Evolutionary conservation across 1,140 invertebrate genomes (phyloP).

Genomic region (Branchinecta lindahli): DNA sequence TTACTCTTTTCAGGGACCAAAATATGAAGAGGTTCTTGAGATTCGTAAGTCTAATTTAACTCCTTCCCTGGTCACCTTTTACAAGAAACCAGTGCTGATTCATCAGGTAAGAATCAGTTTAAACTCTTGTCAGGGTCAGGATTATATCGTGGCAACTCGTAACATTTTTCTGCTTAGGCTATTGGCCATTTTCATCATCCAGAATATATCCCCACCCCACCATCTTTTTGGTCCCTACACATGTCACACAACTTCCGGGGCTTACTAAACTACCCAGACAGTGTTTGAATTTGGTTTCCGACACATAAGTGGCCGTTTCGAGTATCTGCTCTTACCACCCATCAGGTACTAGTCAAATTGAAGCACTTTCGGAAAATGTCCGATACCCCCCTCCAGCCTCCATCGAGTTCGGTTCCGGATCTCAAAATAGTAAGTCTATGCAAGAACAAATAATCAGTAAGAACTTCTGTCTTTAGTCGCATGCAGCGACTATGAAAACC

Average conservation of each 20-base stretch:
- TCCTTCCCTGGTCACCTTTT: conserved; percentile 55
- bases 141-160: no score
- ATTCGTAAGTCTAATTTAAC: conserved; percentile 46
- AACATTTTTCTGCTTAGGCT: neutral
- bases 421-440: no score
- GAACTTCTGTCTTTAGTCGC: no score
- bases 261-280: neutral
- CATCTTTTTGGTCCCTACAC: neutral
- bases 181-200: neutral
- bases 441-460: no score
- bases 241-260: neutral
- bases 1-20: conserved; percentile 17
- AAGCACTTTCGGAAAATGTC: no score
- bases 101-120: conserved; percentile 41
- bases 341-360: no score
- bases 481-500: no score
- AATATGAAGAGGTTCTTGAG: conserved; percentile 35
- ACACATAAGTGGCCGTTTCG: no score
- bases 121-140: no score
- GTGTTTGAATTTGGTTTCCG: neutral
- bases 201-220: neutral
- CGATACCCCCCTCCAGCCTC: no score
- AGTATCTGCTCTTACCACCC: no score
- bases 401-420: no score
- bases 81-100: conserved; percentile 65